Base-by-base conservation (phyloP, 2,888 invertebrate genomes). In the Automeris io region DNA sequence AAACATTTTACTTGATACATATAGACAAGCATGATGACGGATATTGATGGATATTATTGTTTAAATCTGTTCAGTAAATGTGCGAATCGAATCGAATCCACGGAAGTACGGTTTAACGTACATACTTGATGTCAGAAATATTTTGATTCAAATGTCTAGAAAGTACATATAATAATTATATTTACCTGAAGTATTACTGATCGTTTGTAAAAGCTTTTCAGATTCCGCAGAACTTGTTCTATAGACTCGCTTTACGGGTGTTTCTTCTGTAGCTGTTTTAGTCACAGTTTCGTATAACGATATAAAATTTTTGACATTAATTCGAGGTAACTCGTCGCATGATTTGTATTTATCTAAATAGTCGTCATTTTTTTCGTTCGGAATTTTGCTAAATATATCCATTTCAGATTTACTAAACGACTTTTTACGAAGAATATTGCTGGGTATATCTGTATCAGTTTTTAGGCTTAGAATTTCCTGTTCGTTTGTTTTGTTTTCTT, bases 331-430 rank as follows among this genome's bases (percentile, higher is more conserved):
- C 52, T 85, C 81, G 39, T 83, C 83, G 43, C 64, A 85, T 8
- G 86, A 86, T 47, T 79, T 82, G 46, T 83, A 68, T 62, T 76
- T 81, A 34, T 82, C 77, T 32, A 81, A 58, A 38, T 70, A 65
- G 33, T 72, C 69, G 19, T 72, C 65, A 23, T 49, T 45, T 8
- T 52, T 34, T 38, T 60, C 61, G 35, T 45, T 55, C 36, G 64
- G 48, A n/a, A 61, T 46, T 65, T 80, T 86, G 39, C 63, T 83
- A 37, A 85, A 86, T 50, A 86, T 79, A 40, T 86, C 86, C 83
- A 80, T 82, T 65, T 86, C 86, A 13, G 86, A 86, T 57, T 75
- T 85, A 46, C 86, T 86, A n/a, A 78, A 70, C 7, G 74, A 75
- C 33, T 68, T 67, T 52, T 69, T 78, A 3, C 68, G 60, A n/a